Base-by-base conservation (phyloP, 2,113 vertebrate genomes). In the Tetraodon nigroviridis region DNA sequence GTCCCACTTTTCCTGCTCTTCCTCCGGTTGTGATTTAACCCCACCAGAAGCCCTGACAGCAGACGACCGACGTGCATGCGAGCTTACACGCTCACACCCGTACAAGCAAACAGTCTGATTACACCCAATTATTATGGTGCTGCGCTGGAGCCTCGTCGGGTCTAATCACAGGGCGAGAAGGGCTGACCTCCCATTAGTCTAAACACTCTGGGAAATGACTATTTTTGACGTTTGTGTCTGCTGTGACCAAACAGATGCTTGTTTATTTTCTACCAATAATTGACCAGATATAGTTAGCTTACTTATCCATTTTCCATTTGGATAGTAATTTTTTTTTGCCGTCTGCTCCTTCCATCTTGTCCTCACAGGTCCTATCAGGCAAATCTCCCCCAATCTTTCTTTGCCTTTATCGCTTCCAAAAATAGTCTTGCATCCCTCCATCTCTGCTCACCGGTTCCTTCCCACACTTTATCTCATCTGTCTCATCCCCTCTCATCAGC, bases 121-220 rank as follows among this genome's bases (percentile, higher is more conserved):
- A 64, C 69, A 78, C 53, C 50, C 48, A 41, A 44, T 29, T 15
- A 77, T 72, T 72, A 72, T 64, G 51, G 27, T 20, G 6, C 55
- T 53, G 51, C 46, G 57, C 55, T 22, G 68, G 29, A 55, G 59
- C 40, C 55, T 67, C n/a, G 4, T 6, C 18, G 32, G 40, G 46
- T 52, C 40, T 67, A 64, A 71, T 62, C 60, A 67, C 27, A 73
- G 58, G 48, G 53, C 15, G 15, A n/a, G 14, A 13, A 3, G 40
- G 22, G 32, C 55, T 27, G 55, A 64, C 32, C 61, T 58, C 32
- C 49, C 53, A n/a, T 5, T 17, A 21, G 65, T 47, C 60, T 46
- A 59, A 74, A 59, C 60, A 64, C 59, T 18, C 49, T 42, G 46
- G 46, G 51, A 71, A 63, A 57, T 53, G 32, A 24, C 18, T 69